Base-by-base conservation (phyloP, 1,140 invertebrate species). In the Drosophila dunni region DNA sequence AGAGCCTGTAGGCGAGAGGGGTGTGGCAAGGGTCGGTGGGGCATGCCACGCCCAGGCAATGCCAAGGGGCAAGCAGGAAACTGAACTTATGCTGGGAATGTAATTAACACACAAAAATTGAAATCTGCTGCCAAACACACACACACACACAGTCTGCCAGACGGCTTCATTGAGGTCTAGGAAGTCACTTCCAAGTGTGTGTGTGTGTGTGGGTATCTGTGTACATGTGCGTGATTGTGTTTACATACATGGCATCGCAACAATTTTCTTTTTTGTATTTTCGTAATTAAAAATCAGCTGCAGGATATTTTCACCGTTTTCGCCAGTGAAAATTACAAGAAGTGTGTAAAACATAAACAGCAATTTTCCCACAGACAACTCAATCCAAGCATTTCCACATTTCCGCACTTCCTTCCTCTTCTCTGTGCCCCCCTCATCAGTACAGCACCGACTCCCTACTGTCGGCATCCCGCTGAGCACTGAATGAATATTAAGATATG, bases 61-160 rank as follows among this genome's bases (percentile, higher is more conserved):
- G 64, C 20, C 50, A 45, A 67, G 9, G 15, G 7, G 46, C 38
- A 56, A n/a, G 10, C 45, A 15, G 58, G 13, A 17, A 11, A 15
- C 78, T 69, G 75, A 84, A 81, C 78, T 79, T 85, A 75, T 84
- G 74, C 81, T 72, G 71, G 78, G 78, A 86, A 86, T 86, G 82
- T 86, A 86, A 86, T 86, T 86, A 86, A 86, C 82, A 86, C 82
- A 85, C 81, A 85, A 85, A 85, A 85, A 85, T 85, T 85, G 81
- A 84, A 85, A 85, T 85, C 82, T 85, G 81, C 76, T 81, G 75
- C 75, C 81, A 72, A 62, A 75, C 54, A 81, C 62, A 62, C 38
- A 34, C 56, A 24, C 65, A 75, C 44, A 29, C n/a, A 34, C 15
- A 54, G 33, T 7, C 13, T 51, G 29, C 50, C 51, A 73, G 70